Evolutionary conservation across 23 tunicate species (phyloP).

Genomic region (Phallusia fumigata): DNA sequence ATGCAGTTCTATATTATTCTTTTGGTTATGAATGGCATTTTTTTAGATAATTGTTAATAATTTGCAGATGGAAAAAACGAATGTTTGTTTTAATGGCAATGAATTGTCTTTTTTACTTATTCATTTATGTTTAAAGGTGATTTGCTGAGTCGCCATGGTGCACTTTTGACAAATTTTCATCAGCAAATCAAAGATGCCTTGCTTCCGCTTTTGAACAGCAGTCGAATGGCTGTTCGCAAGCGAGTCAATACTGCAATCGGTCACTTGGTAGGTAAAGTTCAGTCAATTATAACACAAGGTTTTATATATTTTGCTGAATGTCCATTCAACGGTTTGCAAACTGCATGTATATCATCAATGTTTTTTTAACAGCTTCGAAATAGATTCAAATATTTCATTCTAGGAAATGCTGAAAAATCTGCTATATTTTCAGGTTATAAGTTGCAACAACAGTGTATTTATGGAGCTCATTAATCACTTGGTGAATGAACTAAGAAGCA

Average conservation of each 20-base stretch:
- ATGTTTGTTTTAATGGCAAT: too few relatives aligned
- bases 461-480: conserved; percentile 67
- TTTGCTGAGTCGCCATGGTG: conserved; percentile 76
- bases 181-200: conserved; percentile 82
- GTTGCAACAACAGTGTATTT: conserved; percentile 61
- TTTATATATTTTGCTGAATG: too few relatives aligned
- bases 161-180: conserved; percentile 61
- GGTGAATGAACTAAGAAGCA: conserved; percentile 39
- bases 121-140: conserved; percentile 83
- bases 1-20: too few relatives aligned
- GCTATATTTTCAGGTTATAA: conserved; percentile 43
- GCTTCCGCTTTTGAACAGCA: conserved; percentile 73
- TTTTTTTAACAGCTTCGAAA: neutral
- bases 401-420: neutral
- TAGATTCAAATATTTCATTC: neutral
- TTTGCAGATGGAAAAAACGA: too few relatives aligned
- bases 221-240: conserved; percentile 92
- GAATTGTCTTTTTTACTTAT: too few relatives aligned
- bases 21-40: too few relatives aligned
- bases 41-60: too few relatives aligned
- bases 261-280: conserved; percentile 59
- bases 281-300: too few relatives aligned
- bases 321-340: too few relatives aligned
- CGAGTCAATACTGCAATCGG: conserved; percentile 87
- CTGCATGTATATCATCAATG: too few relatives aligned